Percentiles rank a stretch among this genome's conserved stretches.
Conservation (phyloP, 2,888 invertebrate species). For the Sipha maydis region DNA sequence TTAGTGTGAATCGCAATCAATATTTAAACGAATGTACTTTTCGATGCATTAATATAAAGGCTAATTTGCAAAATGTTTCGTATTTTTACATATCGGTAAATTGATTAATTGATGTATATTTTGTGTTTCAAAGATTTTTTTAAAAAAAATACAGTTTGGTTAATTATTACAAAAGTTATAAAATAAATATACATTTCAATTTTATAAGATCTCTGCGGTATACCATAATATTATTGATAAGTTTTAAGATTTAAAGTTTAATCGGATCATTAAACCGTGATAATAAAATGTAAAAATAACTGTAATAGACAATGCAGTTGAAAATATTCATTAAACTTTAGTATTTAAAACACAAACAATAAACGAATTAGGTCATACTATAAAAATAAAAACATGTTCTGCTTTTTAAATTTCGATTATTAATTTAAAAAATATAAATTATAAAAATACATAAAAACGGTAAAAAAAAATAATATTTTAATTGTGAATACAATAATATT, state of each 20-base stretch:
- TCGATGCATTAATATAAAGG: neutral
- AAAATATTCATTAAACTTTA: too few relatives aligned
- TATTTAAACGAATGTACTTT: neutral
- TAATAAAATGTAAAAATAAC: neutral
- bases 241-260: neutral
- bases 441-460: too few relatives aligned
- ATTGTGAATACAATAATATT: too few relatives aligned
- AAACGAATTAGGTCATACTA: too few relatives aligned
- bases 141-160: neutral
- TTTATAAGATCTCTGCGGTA: too few relatives aligned
- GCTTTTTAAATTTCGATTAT: too few relatives aligned
- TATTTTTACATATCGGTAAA: neutral
- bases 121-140: neutral
- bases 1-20: neutral
- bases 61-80: neutral
- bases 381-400: too few relatives aligned
- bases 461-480: too few relatives aligned
- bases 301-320: neutral
- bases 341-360: too few relatives aligned
- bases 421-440: too few relatives aligned
- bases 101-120: neutral
- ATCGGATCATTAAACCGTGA: neutral
- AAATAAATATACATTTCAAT: neutral
- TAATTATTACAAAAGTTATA: neutral
- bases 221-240: neutral